Base-by-base conservation (phyloP, 1,140 invertebrate species). In the Macrobrachium rosenbergii region DNA sequence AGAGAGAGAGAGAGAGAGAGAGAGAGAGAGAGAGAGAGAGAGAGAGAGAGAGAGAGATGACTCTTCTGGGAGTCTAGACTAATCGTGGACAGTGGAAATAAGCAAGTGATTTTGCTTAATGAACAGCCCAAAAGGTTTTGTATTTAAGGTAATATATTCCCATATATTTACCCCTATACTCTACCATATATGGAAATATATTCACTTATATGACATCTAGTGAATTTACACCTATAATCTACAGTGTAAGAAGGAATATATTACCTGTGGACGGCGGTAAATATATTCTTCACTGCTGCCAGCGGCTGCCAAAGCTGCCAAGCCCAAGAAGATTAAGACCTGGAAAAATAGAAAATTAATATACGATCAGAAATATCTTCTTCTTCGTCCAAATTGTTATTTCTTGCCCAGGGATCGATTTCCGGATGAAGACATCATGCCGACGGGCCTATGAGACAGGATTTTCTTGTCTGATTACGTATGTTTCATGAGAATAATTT, bases 301-400 rank as follows among this genome's bases (percentile, higher is more conserved):
- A 21, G 80, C 80, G 23, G 63, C 64, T n/a, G 64, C 80, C 64
- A 82, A 12, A 52, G 80, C 80, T 21, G 23, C 80, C 28, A 69
- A n/a, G 19, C 62, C 80, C 19, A 82, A 23, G 2, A 82, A 21
- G 64, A 82, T 82, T 45, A 69, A 11, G 64, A 82, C 59, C 80
- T 82, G 64, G n/a, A n/a, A n/a, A 19, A 58, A 72, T 43, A 52
- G 43, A n/a, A n/a, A n/a, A 80, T 37, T 76, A 2, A 19, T n/a
- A 16, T 12, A 23, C 12, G 73, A 52, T 76, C 73, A 37, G 37
- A 52, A 76, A 52, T 37, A 76, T 52, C 11, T 76, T 37, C 19
- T 52, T n/a, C 1, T 37, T 37, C 28, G 28, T n/a, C n/a, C n/a
- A n/a, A n/a, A 3, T 37, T 1, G 28, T 3, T 2, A 37, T 37